These are phyloP conservation scores for Psilopsiagon aymara DNA, from an alignment of 2,113 vertebrate genomes.

Conservation along the genomic window DNA sequence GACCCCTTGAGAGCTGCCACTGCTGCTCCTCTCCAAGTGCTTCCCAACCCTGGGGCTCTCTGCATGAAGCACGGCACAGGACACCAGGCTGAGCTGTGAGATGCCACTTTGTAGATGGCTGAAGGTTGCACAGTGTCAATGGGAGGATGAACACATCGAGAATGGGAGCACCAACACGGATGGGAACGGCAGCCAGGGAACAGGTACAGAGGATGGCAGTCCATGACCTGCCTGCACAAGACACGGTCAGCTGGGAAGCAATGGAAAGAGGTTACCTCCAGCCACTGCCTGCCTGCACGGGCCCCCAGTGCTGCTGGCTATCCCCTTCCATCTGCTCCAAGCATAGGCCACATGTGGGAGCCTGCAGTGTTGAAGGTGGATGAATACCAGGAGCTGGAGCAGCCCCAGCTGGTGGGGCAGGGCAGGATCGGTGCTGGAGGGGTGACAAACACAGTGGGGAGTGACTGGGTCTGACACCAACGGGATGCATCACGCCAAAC, in stretches of 20 bases:
- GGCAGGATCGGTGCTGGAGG: not conserved
- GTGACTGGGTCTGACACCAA: rapidly evolving
- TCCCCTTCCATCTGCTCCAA: not conserved
- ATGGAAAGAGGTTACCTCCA: not conserved
- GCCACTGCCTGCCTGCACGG: rapidly evolving
- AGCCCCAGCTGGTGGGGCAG: not conserved
- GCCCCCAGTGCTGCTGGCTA: not conserved
- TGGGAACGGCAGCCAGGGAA: not conserved
- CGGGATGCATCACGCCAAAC: not conserved
- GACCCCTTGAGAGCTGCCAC: not conserved
- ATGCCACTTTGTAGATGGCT: rapidly evolving
- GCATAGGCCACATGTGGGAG: rapidly evolving
- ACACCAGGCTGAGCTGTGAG: not conserved
- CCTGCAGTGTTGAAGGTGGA: rapidly evolving
- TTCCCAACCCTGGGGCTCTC: not conserved
- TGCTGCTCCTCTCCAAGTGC: not conserved
- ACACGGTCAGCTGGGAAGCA: not conserved
- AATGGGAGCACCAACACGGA: not conserved
- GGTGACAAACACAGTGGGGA: not conserved
- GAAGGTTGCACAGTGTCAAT: not conserved
- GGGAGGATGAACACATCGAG: not conserved
- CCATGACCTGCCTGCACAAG: not conserved
- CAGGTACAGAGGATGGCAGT: not conserved
- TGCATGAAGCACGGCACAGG: rapidly evolving
- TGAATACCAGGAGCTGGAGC: not conserved